phyloP scores from a whole-genome alignment of 2,797 vertebrate genomes.

The Brachyrhaphis roseni region DNA sequence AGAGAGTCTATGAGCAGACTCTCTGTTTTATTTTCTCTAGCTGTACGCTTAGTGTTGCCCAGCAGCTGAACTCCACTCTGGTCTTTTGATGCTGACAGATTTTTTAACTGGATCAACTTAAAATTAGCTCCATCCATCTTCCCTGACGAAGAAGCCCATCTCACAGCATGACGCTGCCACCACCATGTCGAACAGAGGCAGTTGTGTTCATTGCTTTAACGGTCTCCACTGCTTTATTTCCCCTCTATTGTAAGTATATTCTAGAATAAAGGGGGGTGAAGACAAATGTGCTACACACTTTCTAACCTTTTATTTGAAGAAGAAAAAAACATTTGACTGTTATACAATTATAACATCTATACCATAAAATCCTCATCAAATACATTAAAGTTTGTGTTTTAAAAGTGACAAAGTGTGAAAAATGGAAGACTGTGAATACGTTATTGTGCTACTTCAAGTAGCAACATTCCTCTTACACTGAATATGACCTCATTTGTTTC shows the following conservation, averaged over 20 bases:
- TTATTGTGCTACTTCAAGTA: not conserved
- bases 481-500: not conserved
- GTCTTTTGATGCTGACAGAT: not conserved
- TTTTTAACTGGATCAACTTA: not conserved
- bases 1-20: not conserved
- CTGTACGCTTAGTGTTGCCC: not conserved
- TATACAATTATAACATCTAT: not conserved
- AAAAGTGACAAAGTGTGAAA: not conserved
- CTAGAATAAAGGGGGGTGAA: not conserved
- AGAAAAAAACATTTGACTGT: not conserved
- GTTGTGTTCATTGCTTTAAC: not conserved
- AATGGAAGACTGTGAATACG: not conserved
- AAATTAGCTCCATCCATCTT: not conserved
- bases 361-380: not conserved
- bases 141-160: not conserved
- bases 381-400: not conserved
- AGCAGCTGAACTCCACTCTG: not conserved
- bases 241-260: not conserved
- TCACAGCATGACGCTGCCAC: not conserved
- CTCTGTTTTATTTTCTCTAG: not conserved
- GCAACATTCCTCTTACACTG: not conserved
- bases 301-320: not conserved
- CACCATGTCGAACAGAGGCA: not conserved
- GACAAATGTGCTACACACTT: not conserved
- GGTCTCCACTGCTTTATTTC: not conserved